Conservation (phyloP, 2,797 vertebrate genomes). For the Sphenopsis melanotis region DNA sequence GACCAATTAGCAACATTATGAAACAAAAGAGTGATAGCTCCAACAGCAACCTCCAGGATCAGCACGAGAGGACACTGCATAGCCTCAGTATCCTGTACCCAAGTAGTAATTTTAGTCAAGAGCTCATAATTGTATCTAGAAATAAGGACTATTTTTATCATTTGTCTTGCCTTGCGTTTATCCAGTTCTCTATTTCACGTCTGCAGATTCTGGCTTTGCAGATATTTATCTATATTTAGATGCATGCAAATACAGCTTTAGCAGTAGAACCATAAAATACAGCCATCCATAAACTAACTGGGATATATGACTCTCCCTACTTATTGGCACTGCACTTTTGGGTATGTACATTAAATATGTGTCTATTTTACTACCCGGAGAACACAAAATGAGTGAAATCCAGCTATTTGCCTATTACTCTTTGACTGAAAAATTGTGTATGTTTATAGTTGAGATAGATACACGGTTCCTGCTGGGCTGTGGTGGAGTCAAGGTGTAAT, state of each 20-base stretch:
- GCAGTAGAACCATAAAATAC: not conserved
- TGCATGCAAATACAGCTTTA: not conserved
- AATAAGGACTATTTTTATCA: conserved; percentile 26
- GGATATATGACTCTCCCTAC: conserved; percentile 1
- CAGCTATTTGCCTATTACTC: conserved; percentile 43
- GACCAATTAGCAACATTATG: conserved; percentile 45
- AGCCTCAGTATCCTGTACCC: not conserved
- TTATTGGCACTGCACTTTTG: conserved; percentile 10
- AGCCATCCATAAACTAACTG: not conserved
- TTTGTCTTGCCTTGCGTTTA: not conserved
- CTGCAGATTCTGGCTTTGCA: not conserved
- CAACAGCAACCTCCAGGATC: not conserved
- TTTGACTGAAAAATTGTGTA: not conserved
- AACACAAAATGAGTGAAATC: conserved; percentile 48
- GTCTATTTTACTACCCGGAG: conserved; percentile 38
- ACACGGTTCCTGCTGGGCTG: not conserved
- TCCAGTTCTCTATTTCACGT: not conserved
- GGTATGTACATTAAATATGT: conserved; percentile 29
- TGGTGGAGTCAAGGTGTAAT: not conserved
- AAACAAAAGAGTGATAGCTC: not conserved
- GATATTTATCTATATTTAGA: conserved; percentile 38
- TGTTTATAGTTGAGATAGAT: conserved; percentile 12
- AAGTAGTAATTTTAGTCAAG: not conserved
- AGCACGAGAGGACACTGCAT: not conserved
- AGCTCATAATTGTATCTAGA: not conserved